Conservation (phyloP, 2,113 vertebrate genomes). For the Amblyopsis rosae region DNA sequence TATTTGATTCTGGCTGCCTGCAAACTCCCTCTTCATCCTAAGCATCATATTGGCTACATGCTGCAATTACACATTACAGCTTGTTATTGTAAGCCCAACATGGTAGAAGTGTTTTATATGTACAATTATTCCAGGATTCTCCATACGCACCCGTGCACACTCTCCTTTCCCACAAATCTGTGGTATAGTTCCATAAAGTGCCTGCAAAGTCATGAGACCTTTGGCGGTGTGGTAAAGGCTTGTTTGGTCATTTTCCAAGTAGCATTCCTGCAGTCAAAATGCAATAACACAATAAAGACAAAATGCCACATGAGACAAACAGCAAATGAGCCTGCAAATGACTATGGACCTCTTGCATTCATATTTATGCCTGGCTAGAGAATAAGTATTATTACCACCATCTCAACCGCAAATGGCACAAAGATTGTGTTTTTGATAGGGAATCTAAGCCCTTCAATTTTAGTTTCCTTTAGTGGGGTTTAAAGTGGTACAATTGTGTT, state of each 20-base stretch:
- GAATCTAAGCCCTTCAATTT: background rate
- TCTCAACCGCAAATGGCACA: no score
- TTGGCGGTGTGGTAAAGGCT: constrained; percentile 95
- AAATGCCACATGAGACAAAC: no score
- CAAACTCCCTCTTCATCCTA: constrained; percentile 96
- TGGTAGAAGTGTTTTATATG: background rate
- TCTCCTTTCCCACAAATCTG: constrained; percentile 98
- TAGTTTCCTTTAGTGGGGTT: background rate
- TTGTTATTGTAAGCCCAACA: background rate
- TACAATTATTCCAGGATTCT: background rate
- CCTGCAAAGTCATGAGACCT: constrained; percentile 95
- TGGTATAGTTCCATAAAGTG: constrained; percentile 94
- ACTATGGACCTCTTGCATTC: no score
- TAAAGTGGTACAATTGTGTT: background rate
- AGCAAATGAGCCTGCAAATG: no score
- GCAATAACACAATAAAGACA: no score
- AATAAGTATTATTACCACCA: no score
- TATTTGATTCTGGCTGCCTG: constrained; percentile 90
- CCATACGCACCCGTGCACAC: constrained; percentile 86
- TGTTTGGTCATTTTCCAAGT: constrained; percentile 95
- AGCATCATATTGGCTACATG: constrained; percentile 99
- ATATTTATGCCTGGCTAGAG: no score
- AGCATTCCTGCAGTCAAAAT: constrained; percentile 84
- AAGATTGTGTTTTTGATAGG: no score
- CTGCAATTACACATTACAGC: constrained; percentile 63